Conservation (phyloP, 2,888 invertebrate genomes). For the Hypomecis atomaria region DNA sequence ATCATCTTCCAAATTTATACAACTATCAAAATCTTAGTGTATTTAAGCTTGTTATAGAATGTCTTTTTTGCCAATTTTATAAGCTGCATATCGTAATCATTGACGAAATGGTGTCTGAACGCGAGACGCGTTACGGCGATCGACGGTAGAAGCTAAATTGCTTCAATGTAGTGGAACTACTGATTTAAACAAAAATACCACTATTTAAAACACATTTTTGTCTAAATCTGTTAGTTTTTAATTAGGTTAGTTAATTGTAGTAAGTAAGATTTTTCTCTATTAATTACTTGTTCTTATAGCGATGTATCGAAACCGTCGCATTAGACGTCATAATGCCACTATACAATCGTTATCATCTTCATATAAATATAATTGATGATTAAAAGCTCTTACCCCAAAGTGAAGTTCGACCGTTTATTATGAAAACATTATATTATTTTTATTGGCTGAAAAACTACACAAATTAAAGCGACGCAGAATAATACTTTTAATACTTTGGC, state of each 20-base stretch:
- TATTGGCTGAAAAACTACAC: neutral
- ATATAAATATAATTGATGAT: neutral
- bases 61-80: constrained; percentile 14
- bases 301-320: neutral
- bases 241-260: constrained; percentile 6
- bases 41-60: constrained; percentile 9
- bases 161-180: neutral
- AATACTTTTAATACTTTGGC: no score
- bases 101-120: neutral
- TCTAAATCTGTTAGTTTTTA: neutral
- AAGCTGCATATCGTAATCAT: constrained; percentile 9
- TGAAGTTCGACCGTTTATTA: neutral
- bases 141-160: constrained; percentile 3
- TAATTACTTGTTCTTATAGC: constrained; percentile 6
- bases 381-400: no score
- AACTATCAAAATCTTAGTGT: constrained; percentile 8
- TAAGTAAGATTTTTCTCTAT: constrained; percentile 8
- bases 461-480: no score
- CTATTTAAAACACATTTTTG: neutral
- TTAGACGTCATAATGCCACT: constrained; percentile 2
- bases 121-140: no score
- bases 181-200: neutral
- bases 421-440: neutral
- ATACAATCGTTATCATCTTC: no score
- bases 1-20: constrained; percentile 26